Evolutionary conservation across 2,888 invertebrate genomes (phyloP).

Genomic region (Drosophila glabriapex): DNA sequence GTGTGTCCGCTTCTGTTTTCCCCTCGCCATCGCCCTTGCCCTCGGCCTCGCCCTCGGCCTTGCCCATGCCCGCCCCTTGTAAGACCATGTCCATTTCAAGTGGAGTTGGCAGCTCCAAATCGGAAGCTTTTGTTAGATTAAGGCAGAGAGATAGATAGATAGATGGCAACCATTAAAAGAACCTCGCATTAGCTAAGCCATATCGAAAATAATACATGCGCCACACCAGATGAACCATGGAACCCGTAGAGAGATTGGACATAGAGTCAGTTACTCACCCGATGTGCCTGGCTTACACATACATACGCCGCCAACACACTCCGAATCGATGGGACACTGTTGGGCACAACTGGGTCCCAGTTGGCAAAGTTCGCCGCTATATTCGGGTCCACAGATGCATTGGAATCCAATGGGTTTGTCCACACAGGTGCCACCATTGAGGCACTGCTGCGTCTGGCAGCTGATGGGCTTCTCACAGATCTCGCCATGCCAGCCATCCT

Average conservation of each 20-base stretch:
- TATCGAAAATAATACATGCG: conserved; percentile 39
- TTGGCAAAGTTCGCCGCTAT: conserved; percentile 84
- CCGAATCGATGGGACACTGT: conserved; percentile 89
- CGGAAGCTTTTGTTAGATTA: conserved; percentile 61
- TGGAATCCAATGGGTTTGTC: conserved; percentile 87
- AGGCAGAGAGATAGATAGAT: conserved; percentile 1
- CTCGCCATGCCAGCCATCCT: conserved; percentile 91
- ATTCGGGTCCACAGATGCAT: conserved; percentile 90
- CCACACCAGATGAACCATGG: conserved; percentile 42
- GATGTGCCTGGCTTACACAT: conserved; percentile 85
- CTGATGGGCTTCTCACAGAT: conserved; percentile 89
- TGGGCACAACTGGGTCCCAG: conserved; percentile 82
- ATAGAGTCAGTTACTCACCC: conserved; percentile 73
- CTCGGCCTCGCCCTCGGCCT: background rate
- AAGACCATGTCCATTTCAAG: conserved; percentile 40
- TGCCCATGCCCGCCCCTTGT: conserved; percentile 11
- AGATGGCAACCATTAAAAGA: conserved; percentile 1
- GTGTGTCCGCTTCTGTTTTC: conserved; percentile 15
- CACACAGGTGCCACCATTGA: conserved; percentile 91
- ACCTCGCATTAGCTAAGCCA: background rate
- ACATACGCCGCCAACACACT: conserved; percentile 88
- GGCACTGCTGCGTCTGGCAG: conserved; percentile 90
- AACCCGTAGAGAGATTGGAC: conserved; percentile 14
- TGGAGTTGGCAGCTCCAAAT: conserved; percentile 59
- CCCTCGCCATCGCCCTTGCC: background rate